phyloP scores from a whole-genome alignment of 2,888 invertebrate genomes.

The Dendrolimus houi region DNA sequence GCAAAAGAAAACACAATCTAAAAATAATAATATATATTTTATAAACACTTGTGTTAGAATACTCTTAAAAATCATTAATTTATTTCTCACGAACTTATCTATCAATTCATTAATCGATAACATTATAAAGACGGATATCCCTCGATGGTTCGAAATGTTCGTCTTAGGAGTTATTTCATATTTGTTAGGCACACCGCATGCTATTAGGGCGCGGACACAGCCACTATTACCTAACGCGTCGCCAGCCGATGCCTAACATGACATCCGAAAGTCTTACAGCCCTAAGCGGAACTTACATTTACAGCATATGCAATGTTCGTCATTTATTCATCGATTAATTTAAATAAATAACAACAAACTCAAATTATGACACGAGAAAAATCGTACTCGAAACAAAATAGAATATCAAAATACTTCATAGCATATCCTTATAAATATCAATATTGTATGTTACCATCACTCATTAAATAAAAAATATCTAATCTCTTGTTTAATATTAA shows the following conservation, averaged over 20 bases:
- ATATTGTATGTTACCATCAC: slow-evolving; percentile 67
- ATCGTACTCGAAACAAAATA: slow-evolving; percentile 62
- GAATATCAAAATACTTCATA: slow-evolving; percentile 63
- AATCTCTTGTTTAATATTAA: slow-evolving; percentile 68
- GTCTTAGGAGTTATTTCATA: slow-evolving; percentile 21
- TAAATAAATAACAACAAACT: slow-evolving; percentile 70
- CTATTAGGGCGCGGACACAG: slow-evolving; percentile 10
- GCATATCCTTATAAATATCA: slow-evolving; percentile 69
- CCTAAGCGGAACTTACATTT: slow-evolving; percentile 21
- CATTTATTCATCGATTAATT: slow-evolving; percentile 58
- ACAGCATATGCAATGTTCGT: slow-evolving; percentile 33
- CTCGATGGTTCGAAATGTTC: slow-evolving; percentile 42
- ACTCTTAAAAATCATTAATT: slow-evolving; percentile 74
- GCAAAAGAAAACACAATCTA: slow-evolving; percentile 66
- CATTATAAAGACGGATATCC: slow-evolving; percentile 60
- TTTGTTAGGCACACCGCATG: slow-evolving; percentile 17
- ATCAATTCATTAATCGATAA: slow-evolving; percentile 69
- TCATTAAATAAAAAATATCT: slow-evolving; percentile 71
- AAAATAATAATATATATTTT: slow-evolving; percentile 77
- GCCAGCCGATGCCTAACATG: neutral
- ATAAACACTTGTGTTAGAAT: slow-evolving; percentile 77
- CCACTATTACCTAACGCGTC: neutral
- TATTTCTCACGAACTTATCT: slow-evolving; percentile 73
- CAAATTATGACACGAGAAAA: slow-evolving; percentile 68
- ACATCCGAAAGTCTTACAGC: neutral